Evolutionary conservation across 2,888 invertebrate genomes (phyloP), one percentile per base, ranked within the genome.

Genomic region (Temnothorax ravouxi): DNA sequence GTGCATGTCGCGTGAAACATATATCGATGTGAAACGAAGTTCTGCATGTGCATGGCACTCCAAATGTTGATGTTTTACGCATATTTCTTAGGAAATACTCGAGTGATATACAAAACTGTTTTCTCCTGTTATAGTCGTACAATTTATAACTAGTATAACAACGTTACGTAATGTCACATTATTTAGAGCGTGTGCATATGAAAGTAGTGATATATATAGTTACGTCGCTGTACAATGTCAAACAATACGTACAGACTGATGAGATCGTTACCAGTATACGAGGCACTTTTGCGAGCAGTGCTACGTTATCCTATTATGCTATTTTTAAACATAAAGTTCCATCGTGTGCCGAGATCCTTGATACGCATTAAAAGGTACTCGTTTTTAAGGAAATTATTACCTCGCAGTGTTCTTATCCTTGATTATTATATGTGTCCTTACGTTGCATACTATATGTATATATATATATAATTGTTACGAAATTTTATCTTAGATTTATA

Each of bases 11-110:
- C 50, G 71, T 74, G 80, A 79, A 21, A 88, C 54, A 72, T 83
- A 72, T 83, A 38, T 81, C 47, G 44, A 54, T 69, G 50, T 76
- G 41, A 72, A 71, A 74, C 66, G 66, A 59, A 62, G 47, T 62
- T 72, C 62, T 83, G 89, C 88, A 91, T 86, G 88, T 64, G 90
- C 90, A 90, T 88, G 90, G 81, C 87, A 85, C 79, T 83, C 66
- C 77, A 86, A 66, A 84, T 38, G 34, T 84, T n/a, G 41, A 66
- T 54, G 75, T 85, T 81, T 34, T n/a, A 44, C 54, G 11, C 64
- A 44, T 77, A 75, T 72, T 76, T 61, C 25, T 76, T 62, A 56
- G 61, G 15, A 62, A 47, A 80, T 75, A 50, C 6, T 38, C 62
- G 54, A 79, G 72, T 72, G 84, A 84, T 76, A 56, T 38, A 61